Base-by-base conservation (phyloP, 1,140 invertebrate species). In the Brachionus rotundiformis region DNA sequence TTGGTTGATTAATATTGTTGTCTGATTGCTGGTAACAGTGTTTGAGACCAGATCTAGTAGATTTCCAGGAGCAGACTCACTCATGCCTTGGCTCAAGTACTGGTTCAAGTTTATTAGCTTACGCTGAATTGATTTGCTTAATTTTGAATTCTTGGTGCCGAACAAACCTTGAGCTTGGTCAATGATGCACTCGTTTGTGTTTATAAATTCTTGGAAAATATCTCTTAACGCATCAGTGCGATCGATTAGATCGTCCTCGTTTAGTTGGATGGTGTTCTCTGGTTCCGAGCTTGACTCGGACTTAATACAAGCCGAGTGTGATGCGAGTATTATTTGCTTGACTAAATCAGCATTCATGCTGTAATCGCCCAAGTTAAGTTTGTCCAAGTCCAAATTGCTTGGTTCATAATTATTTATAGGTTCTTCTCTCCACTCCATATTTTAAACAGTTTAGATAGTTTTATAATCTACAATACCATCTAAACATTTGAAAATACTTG, bases 171-270 rank as follows among this genome's bases (percentile, higher is more conserved):
- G 76, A 2, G n/a, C 16, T 29, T 59, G 31, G 7, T 79, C 76
- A 2, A 54, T 39, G 31, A 79, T 63, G 33, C 76, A 79, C 29
- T 79, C 76, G 47, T 79, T 39, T 79, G 54, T 61, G 6, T 79
- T 47, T 4, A 36, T 39, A 59, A 79, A 79, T 1, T 79, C 76
- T 11, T 79, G 13, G 6, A 79, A 79, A 41, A 59, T 23, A 2
- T 6, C 8, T 36, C 36, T 41, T 0, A 79, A 19, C 31, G 25
- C 8, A 13, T 79, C 47, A 8, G 19, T 36, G 10, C 47, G 44
- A 54, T 79, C 76, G 23, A 79, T 63, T 19, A 79, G 23, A 61
- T 79, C 76, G 76, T 79, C 76, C 54, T 54, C 76, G 39, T 73
- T 73, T 11, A 73, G n/a, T 25, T 73, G 36, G 44, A 73, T 73